Evolutionary conservation across 2,888 invertebrate species (phyloP).

Genomic region (Ophion ventricosus): DNA sequence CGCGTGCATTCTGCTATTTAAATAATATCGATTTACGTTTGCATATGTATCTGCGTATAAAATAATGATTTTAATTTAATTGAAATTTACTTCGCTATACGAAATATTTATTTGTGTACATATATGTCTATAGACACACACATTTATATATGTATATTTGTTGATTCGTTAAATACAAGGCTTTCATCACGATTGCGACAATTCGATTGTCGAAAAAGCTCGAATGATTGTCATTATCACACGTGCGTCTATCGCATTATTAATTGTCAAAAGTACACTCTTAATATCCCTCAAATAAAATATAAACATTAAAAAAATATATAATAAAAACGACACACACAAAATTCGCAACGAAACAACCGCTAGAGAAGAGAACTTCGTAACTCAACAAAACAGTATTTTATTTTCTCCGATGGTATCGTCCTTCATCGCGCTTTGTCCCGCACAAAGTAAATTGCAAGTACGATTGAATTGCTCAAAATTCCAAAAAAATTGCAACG

Average conservation of each 20-base stretch:
- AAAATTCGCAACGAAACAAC: not conserved
- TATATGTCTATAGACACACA: not conserved
- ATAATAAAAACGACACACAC: not conserved
- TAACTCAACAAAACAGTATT: too few relatives aligned
- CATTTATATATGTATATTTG: not conserved
- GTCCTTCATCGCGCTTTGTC: too few relatives aligned
- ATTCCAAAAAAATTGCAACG: not conserved
- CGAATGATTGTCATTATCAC: slow-evolving; percentile 57
- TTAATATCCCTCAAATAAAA: not conserved
- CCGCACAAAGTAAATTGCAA: not conserved
- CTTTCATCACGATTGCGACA: slow-evolving; percentile 34
- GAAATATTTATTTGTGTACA: slow-evolving; percentile 6
- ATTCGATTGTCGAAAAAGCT: slow-evolving; percentile 32
- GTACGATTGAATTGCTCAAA: not conserved
- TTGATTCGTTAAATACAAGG: slow-evolving; percentile 25
- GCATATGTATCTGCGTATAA: slow-evolving; percentile 8
- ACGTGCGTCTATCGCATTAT: slow-evolving; percentile 26
- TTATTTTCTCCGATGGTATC: too few relatives aligned
- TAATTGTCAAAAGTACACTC: not conserved
- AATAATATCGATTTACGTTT: slow-evolving; percentile 21
- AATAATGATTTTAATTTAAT: slow-evolving; percentile 44
- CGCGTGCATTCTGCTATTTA: slow-evolving; percentile 25
- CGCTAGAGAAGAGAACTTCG: too few relatives aligned
- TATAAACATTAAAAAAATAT: not conserved
- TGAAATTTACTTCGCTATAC: not conserved